phyloP scores from a whole-genome alignment of 2,888 invertebrate species.

The Drosophila robusta region DNA sequence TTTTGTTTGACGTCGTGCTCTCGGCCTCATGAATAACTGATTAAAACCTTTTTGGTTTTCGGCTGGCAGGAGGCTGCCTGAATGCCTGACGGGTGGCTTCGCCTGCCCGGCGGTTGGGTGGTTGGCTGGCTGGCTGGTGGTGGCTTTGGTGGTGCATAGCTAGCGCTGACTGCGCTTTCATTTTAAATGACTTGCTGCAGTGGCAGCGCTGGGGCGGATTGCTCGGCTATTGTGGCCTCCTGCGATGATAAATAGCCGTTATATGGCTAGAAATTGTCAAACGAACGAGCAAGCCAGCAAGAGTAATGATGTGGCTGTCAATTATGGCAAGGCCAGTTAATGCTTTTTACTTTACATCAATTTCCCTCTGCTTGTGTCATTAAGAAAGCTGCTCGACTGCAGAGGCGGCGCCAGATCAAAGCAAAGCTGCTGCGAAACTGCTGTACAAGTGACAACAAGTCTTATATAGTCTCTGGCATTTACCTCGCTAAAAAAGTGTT shows the following conservation, averaged over 20 bases:
- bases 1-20: constrained; percentile 75
- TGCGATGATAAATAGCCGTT: constrained; percentile 68
- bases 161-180: constrained; percentile 62
- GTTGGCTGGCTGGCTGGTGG: neutral
- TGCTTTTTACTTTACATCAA: constrained; percentile 4
- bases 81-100: constrained; percentile 7
- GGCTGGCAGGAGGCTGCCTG: constrained; percentile 23
- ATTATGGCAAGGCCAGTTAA: constrained; percentile 41
- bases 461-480: too few species aligned
- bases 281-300: constrained; percentile 32
- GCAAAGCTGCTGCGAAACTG: neutral
- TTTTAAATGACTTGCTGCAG: constrained; percentile 70
- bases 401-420: neutral
- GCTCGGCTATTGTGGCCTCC: constrained; percentile 38
- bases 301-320: constrained; percentile 58
- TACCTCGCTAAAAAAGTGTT: too few species aligned
- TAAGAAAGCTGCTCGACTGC: neutral
- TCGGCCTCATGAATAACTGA: constrained; percentile 80
- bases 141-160: constrained; percentile 2
- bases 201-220: constrained; percentile 38
- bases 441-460: too few species aligned
- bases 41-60: constrained; percentile 73
- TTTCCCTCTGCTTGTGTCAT: neutral
- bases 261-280: constrained; percentile 42
- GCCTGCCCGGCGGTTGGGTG: neutral